Percentiles rank a stretch among this genome's conserved stretches.
Evolutionary conservation across 2,888 invertebrate species (phyloP).

Genomic region (Epistrophella euchroma): DNA sequence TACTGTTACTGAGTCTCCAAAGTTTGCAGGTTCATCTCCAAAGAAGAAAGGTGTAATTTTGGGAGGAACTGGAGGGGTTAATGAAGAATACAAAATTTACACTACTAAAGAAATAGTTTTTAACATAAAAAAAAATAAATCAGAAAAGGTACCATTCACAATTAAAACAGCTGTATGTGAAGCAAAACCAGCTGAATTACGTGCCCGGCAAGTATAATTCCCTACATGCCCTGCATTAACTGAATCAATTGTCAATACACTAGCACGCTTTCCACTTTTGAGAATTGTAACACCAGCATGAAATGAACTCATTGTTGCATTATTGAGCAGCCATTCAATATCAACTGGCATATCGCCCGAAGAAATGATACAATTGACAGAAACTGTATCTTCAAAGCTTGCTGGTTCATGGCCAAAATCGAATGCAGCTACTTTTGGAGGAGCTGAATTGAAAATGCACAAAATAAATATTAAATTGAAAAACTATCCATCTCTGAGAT

Average conservation of each 20-base stretch:
- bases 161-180: conserved; percentile 86
- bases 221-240: conserved; percentile 86
- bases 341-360: conserved; percentile 90
- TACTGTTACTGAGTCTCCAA: conserved; percentile 87
- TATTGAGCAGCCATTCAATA: conserved; percentile 87
- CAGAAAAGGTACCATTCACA: conserved; percentile 85
- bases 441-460: conserved; percentile 84
- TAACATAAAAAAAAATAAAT: not conserved
- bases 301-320: conserved; percentile 67
- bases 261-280: conserved; percentile 85
- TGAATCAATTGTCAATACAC: conserved; percentile 85
- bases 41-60: conserved; percentile 85
- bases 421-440: conserved; percentile 89
- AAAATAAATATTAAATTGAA: not conserved
- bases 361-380: conserved; percentile 87
- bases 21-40: conserved; percentile 86
- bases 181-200: conserved; percentile 86
- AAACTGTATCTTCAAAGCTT: conserved; percentile 86
- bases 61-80: conserved; percentile 81
- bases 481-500: not conserved
- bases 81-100: conserved; percentile 34
- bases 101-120: conserved; percentile 21
- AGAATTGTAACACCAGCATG: conserved; percentile 72
- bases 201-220: conserved; percentile 87
- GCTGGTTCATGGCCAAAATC: conserved; percentile 88